Evolutionary conservation across 1,140 invertebrate species (phyloP).

Genomic region (Arion vulgaris): DNA sequence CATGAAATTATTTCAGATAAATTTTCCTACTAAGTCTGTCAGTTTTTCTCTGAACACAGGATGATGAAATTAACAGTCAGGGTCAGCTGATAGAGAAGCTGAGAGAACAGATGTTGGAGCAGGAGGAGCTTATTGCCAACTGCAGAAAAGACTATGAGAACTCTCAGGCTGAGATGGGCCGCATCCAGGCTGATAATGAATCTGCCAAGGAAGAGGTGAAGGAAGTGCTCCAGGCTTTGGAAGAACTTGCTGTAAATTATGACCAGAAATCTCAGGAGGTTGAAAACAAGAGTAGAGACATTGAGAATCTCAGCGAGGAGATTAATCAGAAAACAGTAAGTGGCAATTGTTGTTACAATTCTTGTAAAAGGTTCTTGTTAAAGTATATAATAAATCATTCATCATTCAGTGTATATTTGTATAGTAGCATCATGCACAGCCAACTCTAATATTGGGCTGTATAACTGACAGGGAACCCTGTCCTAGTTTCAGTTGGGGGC

Average conservation of each 20-base stretch:
- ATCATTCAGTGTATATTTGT: too few species aligned
- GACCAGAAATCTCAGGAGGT: constrained; percentile 99
- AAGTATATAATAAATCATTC: too few species aligned
- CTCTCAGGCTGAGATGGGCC: constrained; percentile 93
- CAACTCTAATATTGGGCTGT: too few species aligned
- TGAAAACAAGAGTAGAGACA: constrained; percentile 94
- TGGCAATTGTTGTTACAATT: background rate
- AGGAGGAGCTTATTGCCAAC: constrained; percentile 93
- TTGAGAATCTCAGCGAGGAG: constrained; percentile 87
- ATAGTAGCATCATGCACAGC: too few species aligned
- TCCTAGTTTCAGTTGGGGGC: too few species aligned
- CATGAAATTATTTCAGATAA: background rate
- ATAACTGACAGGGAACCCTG: too few species aligned
- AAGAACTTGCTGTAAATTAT: constrained; percentile 99
- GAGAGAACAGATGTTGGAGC: constrained; percentile 98
- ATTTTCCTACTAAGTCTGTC: background rate
- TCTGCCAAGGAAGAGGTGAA: constrained; percentile 99
- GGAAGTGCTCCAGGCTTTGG: constrained; percentile 92
- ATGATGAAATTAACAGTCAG: constrained; percentile 99
- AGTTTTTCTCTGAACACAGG: constrained; percentile 69
- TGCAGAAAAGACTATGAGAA: constrained; percentile 92
- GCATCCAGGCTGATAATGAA: constrained; percentile 94
- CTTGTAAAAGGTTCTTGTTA: too few species aligned
- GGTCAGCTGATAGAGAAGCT: constrained; percentile 96
- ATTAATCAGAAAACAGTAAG: constrained; percentile 82